Conservation (phyloP, 2,888 invertebrate species). For the Caradrina clavipalpis region DNA sequence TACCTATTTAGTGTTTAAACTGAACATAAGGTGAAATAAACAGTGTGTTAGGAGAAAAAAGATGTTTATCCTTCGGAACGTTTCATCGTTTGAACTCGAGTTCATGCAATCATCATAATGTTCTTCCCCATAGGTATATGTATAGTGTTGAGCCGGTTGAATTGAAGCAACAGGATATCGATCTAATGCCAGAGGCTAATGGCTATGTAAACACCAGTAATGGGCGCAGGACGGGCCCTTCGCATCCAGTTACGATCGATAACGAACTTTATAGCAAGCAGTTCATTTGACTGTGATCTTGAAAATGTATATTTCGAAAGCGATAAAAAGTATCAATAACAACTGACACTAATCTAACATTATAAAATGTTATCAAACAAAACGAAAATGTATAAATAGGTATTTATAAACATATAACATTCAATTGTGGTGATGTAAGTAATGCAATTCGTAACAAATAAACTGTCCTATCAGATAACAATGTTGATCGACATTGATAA, state of each 20-base stretch:
- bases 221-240: conserved; percentile 58
- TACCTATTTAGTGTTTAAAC: conserved; percentile 39
- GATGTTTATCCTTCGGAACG: conserved; percentile 29
- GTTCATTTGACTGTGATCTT: conserved; percentile 16
- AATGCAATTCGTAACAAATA: conserved; percentile 27
- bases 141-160: conserved; percentile 41
- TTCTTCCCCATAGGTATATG: conserved; percentile 26
- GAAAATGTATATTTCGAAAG: background rate
- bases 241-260: conserved; percentile 52
- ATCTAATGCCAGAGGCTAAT: conserved; percentile 74
- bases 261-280: conserved; percentile 27
- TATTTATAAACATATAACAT: conserved; percentile 10
- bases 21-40: conserved; percentile 49
- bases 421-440: conserved; percentile 22
- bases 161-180: conserved; percentile 75
- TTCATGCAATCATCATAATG: conserved; percentile 49
- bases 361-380: conserved; percentile 21
- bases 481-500: conserved; percentile 44
- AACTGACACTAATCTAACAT: conserved; percentile 2
- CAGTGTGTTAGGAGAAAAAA: conserved; percentile 57
- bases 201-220: conserved; percentile 72
- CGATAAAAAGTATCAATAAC: background rate
- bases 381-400: conserved; percentile 4
- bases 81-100: conserved; percentile 55
- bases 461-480: conserved; percentile 17